These are phyloP conservation scores for Channa argus DNA, from an alignment of 2,113 vertebrate species.

Conservation along the genomic window DNA sequence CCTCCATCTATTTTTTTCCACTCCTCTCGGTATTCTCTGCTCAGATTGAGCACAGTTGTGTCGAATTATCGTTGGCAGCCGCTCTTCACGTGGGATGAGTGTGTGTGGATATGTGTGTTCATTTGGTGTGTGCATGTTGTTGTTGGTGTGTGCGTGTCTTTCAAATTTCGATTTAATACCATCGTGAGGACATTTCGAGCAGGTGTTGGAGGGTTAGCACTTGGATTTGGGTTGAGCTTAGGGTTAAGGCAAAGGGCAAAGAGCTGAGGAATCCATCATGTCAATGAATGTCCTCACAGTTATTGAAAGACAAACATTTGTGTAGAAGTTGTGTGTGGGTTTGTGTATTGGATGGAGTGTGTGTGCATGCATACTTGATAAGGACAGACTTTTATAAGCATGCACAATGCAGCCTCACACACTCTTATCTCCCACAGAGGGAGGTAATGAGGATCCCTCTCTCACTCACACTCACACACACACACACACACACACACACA, in stretches of 20 bases:
- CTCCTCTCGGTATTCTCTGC: constrained; percentile 52
- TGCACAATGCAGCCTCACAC: constrained; percentile 79
- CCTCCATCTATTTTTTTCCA: constrained; percentile 15
- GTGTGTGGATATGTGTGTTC: constrained; percentile 32
- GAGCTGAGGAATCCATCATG: too few relatives aligned
- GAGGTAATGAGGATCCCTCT: constrained; percentile 79
- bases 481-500: constrained; percentile 53
- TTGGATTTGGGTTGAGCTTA: too few relatives aligned
- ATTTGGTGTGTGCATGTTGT: too few relatives aligned
- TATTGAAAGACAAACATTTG: neutral
- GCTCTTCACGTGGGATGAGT: constrained; percentile 45
- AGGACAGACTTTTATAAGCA: constrained; percentile 78
- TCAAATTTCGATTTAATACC: too few relatives aligned
- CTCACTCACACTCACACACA: constrained; percentile 35
- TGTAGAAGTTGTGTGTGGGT: constrained; percentile 36
- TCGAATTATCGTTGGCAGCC: constrained; percentile 61
- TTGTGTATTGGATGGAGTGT: constrained; percentile 11
- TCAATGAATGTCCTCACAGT: too few relatives aligned
- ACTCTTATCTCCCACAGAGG: constrained; percentile 79
- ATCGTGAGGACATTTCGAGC: too few relatives aligned
- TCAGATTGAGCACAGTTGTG: constrained; percentile 58
- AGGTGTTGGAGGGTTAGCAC: too few relatives aligned
- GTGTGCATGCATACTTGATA: constrained; percentile 74
- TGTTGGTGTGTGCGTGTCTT: constrained; percentile 7
- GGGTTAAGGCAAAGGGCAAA: too few relatives aligned